Base-by-base conservation (phyloP, 2,113 vertebrate species). In the Labeo catla region DNA sequence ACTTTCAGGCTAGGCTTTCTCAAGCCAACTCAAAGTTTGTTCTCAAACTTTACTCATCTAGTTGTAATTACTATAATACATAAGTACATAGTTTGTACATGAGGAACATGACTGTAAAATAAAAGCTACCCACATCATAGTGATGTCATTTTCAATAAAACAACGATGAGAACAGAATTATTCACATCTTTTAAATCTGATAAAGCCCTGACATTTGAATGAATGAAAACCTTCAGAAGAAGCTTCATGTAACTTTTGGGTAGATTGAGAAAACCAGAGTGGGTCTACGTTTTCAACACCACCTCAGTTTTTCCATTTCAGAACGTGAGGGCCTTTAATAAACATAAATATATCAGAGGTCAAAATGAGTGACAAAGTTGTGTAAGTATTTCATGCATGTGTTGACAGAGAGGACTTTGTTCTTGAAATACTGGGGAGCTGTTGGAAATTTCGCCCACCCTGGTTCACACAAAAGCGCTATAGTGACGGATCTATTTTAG, bases 401-500 rank as follows among this genome's bases (percentile, higher is more conserved):
- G 21, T 66, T 66, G 63, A 66, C 63, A n/a, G 57, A n/a, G 21
- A 61, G 19, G 19, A 61, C 21, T 61, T 8, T 61, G 57, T 61
- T n/a, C 57, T 61, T 61, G 57, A 59, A 59, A 34, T 12, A 66
- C 10, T 66, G 63, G n/a, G 23, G 5, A 28, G 23, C 63, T 66
- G 63, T 66, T 28, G 63, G 63, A 23, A 66, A 34, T 28, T 66
- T 34, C 15, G 4, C 39, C 68, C 36, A 11, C 39, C 68, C 68
- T 10, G 36, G 16, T 49, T 74, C 11, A 28, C n/a, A 59, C 52
- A 59, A 57, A 54, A 57, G 34, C 10, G 2, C 34, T 39, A 11
- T 59, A 34, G 76, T 21, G 52, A 59, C 6, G 0, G 72, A 84
- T 82, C 57, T 85, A 66, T 78, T 54, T 66, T 59, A n/a, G 74